Evolutionary conservation across 1,140 invertebrate genomes (phyloP).

Genomic region (Melanaphis sacchari): DNA sequence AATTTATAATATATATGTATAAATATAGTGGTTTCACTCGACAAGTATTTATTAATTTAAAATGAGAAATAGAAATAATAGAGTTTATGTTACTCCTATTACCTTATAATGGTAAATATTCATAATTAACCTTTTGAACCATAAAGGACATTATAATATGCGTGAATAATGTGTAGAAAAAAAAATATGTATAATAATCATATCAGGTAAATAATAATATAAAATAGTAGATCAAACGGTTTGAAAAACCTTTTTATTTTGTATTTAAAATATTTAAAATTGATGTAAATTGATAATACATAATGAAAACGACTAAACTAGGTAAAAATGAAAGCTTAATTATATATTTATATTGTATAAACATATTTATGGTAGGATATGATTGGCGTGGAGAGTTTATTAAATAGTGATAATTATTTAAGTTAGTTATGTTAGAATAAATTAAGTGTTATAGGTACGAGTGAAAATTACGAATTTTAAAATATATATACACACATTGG

Average conservation of each 20-base stretch:
- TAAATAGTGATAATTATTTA: background rate
- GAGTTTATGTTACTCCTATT: background rate
- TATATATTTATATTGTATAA: background rate
- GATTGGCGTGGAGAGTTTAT: background rate
- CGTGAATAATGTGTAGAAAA: background rate
- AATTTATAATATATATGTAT: background rate
- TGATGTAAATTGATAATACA: background rate
- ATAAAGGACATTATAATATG: too few species aligned
- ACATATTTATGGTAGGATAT: background rate
- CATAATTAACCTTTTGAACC: background rate
- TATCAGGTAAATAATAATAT: background rate
- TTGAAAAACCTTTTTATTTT: background rate
- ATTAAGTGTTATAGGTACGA: too few species aligned
- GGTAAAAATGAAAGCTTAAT: background rate
- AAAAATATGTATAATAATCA: background rate
- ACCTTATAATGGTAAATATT: background rate
- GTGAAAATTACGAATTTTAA: too few species aligned
- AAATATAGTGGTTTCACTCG: background rate
- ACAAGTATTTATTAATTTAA: background rate
- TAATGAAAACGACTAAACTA: background rate
- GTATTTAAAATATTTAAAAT: background rate
- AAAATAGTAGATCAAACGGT: background rate
- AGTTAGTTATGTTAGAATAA: too few species aligned
- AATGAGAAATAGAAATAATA: background rate
- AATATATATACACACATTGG: too few species aligned